A percentile compares a stretch with the other conserved stretches of the same genome.
Conservation (phyloP, 2,797 vertebrate species). For the Sternarchorhynchus goeldii region DNA sequence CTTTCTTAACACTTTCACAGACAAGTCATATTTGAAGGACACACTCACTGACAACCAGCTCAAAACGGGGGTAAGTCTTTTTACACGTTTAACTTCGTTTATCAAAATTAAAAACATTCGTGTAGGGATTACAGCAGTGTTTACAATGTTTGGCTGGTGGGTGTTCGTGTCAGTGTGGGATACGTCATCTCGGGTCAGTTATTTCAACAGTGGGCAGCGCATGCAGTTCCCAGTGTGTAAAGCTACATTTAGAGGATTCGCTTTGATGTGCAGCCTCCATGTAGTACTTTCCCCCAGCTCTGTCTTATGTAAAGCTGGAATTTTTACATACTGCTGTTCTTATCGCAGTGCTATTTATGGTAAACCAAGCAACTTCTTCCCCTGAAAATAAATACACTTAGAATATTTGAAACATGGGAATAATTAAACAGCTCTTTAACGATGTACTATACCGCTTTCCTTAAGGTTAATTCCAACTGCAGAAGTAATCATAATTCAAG, state of each 20-base stretch:
- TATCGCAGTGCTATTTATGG: neutral
- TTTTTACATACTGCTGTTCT: conserved; percentile 54
- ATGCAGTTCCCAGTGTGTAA: neutral
- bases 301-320: conserved; percentile 73
- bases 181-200: neutral
- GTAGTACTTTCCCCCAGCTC: conserved; percentile 33
- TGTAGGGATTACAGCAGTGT: neutral
- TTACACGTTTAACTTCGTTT: neutral
- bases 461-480: too few relatives aligned
- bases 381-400: neutral
- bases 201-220: conserved; percentile 10
- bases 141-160: conserved; percentile 27
- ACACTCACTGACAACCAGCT: neutral
- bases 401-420: too few relatives aligned
- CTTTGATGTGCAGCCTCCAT: neutral
- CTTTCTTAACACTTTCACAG: neutral
- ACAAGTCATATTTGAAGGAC: conserved; percentile 19
- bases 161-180: conserved; percentile 10
- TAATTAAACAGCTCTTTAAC: too few relatives aligned
- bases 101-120: neutral
- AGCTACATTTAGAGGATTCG: too few relatives aligned
- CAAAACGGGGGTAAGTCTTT: conserved; percentile 14
- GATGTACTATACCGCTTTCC: too few relatives aligned
- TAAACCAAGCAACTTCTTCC: neutral
- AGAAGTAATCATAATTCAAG: neutral